Conservation (phyloP, 2,888 invertebrate genomes). For the Gortyna flavago region DNA sequence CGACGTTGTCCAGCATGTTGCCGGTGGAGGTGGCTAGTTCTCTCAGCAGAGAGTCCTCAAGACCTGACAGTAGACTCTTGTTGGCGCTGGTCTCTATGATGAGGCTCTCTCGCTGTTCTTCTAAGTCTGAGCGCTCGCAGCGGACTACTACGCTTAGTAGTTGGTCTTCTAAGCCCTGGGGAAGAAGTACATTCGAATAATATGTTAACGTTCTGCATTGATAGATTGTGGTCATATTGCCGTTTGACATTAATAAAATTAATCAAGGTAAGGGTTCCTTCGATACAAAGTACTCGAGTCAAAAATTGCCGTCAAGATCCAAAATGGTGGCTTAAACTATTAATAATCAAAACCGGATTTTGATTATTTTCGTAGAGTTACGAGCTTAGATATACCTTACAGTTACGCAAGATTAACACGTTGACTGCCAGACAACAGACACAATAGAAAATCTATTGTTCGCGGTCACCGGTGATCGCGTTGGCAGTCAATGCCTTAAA, state of each 20-base stretch:
- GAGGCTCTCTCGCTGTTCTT: conserved; percentile 95
- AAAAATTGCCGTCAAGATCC: background rate
- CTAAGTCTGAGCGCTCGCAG: conserved; percentile 96
- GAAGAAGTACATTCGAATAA: background rate
- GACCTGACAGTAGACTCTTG: conserved; percentile 94
- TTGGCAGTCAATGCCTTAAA: too few relatives aligned
- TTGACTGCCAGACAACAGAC: too few relatives aligned
- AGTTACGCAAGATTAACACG: background rate
- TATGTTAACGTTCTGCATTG: background rate
- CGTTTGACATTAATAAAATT: background rate
- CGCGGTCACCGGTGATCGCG: too few relatives aligned
- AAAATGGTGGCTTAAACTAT: background rate
- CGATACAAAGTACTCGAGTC: background rate
- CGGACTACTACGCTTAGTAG: conserved; percentile 96
- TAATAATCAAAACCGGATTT: background rate
- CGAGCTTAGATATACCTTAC: background rate
- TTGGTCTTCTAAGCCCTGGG: conserved; percentile 96
- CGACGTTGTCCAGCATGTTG: conserved; percentile 97
- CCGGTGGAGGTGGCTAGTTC: conserved; percentile 96
- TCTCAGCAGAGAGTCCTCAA: conserved; percentile 95
- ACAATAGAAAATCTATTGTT: too few relatives aligned
- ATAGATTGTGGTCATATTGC: background rate
- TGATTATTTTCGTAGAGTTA: background rate
- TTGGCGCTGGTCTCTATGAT: conserved; percentile 96
- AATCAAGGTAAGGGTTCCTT: too few relatives aligned